Conservation (phyloP, 2,888 invertebrate genomes). For the Torymus auratus region DNA sequence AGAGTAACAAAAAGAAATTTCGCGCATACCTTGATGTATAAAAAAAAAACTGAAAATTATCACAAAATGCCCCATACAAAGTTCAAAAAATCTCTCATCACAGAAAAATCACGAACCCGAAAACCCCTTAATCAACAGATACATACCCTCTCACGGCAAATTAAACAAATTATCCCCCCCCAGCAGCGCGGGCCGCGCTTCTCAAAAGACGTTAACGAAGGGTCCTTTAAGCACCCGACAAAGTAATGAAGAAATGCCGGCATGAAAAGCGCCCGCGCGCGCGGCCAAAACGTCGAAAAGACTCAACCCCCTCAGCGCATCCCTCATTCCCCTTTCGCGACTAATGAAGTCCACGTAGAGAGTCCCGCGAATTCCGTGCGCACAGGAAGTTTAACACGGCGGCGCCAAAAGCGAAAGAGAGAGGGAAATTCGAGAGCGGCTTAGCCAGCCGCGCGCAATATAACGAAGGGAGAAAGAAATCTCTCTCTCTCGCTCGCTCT, state of each 20-base stretch:
- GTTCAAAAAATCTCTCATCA: too few species aligned
- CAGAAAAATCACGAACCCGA: too few species aligned
- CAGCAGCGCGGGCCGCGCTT: not conserved
- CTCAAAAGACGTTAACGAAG: constrained; percentile 50
- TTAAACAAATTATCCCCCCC: constrained; percentile 44
- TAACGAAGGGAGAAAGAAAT: too few species aligned
- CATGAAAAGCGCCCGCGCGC: constrained; percentile 21
- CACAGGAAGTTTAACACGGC: too few species aligned
- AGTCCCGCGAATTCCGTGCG: not conserved
- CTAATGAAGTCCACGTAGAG: constrained; percentile 52
- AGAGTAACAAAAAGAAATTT: too few species aligned
- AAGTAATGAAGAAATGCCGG: constrained; percentile 44
- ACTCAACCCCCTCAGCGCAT: not conserved
- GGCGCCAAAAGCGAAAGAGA: too few species aligned
- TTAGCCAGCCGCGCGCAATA: too few species aligned
- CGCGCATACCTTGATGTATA: not conserved
- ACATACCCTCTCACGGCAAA: constrained; percentile 14
- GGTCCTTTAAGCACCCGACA: constrained; percentile 13
- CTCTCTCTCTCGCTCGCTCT: too few species aligned
- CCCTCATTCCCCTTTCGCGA: constrained; percentile 13
- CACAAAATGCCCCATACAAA: not conserved
- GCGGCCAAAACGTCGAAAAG: constrained; percentile 26
- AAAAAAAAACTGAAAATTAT: not conserved
- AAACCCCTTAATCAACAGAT: constrained; percentile 42
- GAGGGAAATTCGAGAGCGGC: too few species aligned